These are phyloP conservation scores for Plagiodera versicolora DNA, from an alignment of 2,888 invertebrate species.

Conservation along the genomic window DNA sequence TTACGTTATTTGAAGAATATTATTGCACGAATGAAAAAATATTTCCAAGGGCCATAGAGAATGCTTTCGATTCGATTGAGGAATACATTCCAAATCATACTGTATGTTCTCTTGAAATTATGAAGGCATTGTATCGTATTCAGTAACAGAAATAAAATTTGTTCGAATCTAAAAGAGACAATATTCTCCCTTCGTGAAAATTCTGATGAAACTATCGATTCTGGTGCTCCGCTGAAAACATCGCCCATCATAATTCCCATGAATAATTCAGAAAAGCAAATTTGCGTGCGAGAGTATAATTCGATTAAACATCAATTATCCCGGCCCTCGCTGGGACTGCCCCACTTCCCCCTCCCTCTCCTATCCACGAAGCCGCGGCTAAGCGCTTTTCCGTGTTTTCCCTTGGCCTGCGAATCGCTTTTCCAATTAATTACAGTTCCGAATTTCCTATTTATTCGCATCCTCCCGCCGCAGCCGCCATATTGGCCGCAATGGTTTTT, in stretches of 20 bases:
- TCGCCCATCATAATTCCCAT: neutral
- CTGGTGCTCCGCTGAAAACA: neutral
- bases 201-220: neutral
- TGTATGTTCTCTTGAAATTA: too few relatives aligned
- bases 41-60: too few relatives aligned
- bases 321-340: constrained; percentile 22
- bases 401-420: constrained; percentile 46
- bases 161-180: too few relatives aligned
- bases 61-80: too few relatives aligned
- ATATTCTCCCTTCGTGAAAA: too few relatives aligned
- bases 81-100: too few relatives aligned
- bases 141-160: too few relatives aligned
- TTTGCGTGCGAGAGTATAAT: neutral
- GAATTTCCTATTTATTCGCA: constrained; percentile 41
- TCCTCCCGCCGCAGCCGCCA: constrained; percentile 15
- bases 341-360: too few relatives aligned
- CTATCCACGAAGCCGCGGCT: constrained; percentile 42
- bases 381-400: constrained; percentile 51
- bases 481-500: neutral
- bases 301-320: constrained; percentile 1
- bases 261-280: neutral
- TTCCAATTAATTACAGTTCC: constrained; percentile 47
- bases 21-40: too few relatives aligned
- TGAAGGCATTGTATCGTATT: too few relatives aligned
- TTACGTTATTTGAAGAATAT: too few relatives aligned